Evolutionary conservation across 2,888 invertebrate species (phyloP).

Genomic region (Germaria angustata): DNA sequence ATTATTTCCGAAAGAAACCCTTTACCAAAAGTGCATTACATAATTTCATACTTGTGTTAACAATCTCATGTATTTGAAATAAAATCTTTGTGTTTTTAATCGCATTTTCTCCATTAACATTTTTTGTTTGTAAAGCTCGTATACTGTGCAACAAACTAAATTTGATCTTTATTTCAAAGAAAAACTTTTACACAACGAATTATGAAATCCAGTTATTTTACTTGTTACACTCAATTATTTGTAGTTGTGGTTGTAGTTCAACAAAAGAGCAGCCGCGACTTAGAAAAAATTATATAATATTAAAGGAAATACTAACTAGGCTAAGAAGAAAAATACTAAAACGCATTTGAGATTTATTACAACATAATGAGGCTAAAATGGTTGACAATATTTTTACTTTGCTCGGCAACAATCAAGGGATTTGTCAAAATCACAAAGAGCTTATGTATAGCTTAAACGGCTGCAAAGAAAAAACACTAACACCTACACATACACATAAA

Average conservation of each 20-base stretch:
- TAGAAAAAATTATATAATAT: background rate
- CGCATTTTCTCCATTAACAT: too few relatives aligned
- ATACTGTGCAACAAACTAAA: too few relatives aligned
- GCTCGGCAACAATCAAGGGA: slow-evolving; percentile 55
- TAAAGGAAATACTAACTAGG: background rate
- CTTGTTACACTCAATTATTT: background rate
- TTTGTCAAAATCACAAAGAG: slow-evolving; percentile 60
- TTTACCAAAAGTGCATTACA: background rate
- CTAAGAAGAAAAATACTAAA: slow-evolving; percentile 20
- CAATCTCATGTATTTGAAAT: background rate
- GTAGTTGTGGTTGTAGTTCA: slow-evolving; percentile 1
- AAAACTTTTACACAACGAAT: slow-evolving; percentile 19
- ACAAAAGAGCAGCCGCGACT: background rate
- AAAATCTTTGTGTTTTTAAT: background rate
- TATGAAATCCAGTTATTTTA: slow-evolving; percentile 27
- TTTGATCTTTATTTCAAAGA: background rate
- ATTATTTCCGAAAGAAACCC: too few relatives aligned
- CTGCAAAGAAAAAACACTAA: background rate
- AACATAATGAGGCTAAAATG: slow-evolving; percentile 27
- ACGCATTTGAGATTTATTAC: slow-evolving; percentile 51
- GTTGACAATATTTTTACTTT: slow-evolving; percentile 46
- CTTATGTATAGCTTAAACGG: slow-evolving; percentile 34
- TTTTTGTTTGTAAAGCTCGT: too few relatives aligned
- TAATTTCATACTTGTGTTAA: background rate
- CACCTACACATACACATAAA: background rate